Conservation (phyloP, 2,113 vertebrate species). For the Natator depressus region DNA sequence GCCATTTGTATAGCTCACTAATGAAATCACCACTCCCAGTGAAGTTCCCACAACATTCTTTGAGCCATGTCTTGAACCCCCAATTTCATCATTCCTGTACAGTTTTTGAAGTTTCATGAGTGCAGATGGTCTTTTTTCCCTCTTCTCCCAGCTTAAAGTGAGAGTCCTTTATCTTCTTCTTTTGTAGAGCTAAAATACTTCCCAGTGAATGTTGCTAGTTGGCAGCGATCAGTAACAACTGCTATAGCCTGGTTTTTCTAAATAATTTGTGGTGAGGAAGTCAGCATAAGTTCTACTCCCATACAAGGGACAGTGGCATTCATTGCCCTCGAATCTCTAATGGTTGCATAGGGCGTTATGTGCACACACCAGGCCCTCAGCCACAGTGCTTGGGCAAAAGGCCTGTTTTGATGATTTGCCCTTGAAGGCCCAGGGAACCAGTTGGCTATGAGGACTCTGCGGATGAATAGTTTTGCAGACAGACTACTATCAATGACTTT, state of each 20-base stretch:
- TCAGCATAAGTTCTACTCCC: neutral
- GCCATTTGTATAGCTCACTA: neutral
- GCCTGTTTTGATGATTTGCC: neutral
- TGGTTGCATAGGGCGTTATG: neutral
- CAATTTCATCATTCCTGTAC: neutral
- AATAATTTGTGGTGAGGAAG: neutral
- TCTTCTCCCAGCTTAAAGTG: neutral
- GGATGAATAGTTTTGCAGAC: neutral
- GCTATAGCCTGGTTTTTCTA: neutral
- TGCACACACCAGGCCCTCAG: neutral
- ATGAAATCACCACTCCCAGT: neutral
- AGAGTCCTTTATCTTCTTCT: conserved; percentile 33
- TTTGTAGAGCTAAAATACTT: conserved; percentile 52
- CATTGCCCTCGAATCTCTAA: neutral
- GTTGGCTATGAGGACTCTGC: neutral
- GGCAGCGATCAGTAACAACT: conserved; percentile 48
- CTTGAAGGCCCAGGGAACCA: neutral
- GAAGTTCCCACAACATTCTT: neutral
- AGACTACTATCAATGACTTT: neutral
- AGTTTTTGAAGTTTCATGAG: neutral
- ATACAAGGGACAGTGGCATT: neutral
- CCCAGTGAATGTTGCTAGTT: conserved; percentile 30
- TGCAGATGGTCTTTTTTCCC: neutral
- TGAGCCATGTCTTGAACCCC: neutral
- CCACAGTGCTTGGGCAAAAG: neutral